These are phyloP conservation scores for Aricia artaxerxes DNA, from an alignment of 2,888 invertebrate species.

Conservation along the genomic window DNA sequence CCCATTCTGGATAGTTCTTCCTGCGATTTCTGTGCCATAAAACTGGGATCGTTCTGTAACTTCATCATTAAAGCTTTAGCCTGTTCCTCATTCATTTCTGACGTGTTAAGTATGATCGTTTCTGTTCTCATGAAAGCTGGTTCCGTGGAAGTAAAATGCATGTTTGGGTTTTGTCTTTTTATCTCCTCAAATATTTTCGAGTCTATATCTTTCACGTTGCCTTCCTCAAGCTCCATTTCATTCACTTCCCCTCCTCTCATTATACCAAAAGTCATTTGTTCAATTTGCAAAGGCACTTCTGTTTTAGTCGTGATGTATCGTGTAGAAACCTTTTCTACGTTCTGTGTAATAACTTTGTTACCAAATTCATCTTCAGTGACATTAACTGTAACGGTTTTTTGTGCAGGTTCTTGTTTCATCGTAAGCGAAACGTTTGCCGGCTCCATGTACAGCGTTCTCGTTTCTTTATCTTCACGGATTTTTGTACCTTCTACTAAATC, in stretches of 20 bases:
- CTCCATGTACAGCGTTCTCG: constrained; percentile 70
- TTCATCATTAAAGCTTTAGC: constrained; percentile 72
- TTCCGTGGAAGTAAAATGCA: constrained; percentile 71
- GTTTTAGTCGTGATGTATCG: constrained; percentile 66
- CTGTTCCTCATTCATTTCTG: constrained; percentile 71
- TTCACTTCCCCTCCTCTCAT: constrained; percentile 66
- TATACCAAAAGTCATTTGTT: constrained; percentile 73
- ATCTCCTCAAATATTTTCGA: constrained; percentile 69
- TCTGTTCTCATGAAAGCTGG: constrained; percentile 74
- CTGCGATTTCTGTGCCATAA: constrained; percentile 70
- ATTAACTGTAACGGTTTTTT: constrained; percentile 75
- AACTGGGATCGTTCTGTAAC: constrained; percentile 70
- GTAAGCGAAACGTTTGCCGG: constrained; percentile 69
- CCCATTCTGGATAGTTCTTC: constrained; percentile 71
- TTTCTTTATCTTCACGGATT: constrained; percentile 61
- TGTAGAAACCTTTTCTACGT: constrained; percentile 69
- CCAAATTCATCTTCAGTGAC: constrained; percentile 75
- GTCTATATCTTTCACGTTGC: constrained; percentile 68
- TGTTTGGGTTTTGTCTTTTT: constrained; percentile 70
- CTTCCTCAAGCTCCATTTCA: constrained; percentile 68
- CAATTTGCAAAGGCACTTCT: constrained; percentile 72
- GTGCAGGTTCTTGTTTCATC: constrained; percentile 74
- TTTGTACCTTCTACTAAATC: constrained; percentile 72
- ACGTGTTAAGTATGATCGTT: constrained; percentile 78
- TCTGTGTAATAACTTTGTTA: constrained; percentile 75